Percentiles rank a stretch among this genome's conserved stretches.
These are phyloP conservation scores for Drosophila sordidapex DNA, from an alignment of 2,888 invertebrate species.

Conservation along the genomic window DNA sequence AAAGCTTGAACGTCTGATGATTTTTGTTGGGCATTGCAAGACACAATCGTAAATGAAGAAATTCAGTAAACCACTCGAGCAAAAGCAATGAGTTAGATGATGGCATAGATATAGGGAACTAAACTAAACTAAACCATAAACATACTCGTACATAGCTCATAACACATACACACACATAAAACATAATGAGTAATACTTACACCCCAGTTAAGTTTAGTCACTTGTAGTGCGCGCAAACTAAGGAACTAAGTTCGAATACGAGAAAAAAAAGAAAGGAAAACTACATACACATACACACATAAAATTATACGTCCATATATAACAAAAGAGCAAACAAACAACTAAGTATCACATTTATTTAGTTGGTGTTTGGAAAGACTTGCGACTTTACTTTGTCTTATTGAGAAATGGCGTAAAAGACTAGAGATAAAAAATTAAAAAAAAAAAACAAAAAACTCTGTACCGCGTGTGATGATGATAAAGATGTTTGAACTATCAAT, in stretches of 20 bases:
- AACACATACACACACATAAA: slow-evolving; percentile 13
- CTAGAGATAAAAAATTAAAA: slow-evolving; percentile 22
- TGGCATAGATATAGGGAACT: slow-evolving; percentile 30
- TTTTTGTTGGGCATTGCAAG: slow-evolving; percentile 80
- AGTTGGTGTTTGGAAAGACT: slow-evolving; percentile 65
- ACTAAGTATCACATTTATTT: slow-evolving; percentile 60
- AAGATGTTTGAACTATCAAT: slow-evolving; percentile 18
- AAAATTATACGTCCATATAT: slow-evolving; percentile 73
- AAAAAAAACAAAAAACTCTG: slow-evolving; percentile 11
- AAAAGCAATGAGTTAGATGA: slow-evolving; percentile 35
- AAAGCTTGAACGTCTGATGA: slow-evolving; percentile 77
- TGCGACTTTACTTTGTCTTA: slow-evolving; percentile 60
- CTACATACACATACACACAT: slow-evolving; percentile 49
- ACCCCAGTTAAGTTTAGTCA: slow-evolving; percentile 72
- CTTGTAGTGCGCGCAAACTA: slow-evolving; percentile 59
- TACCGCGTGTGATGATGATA: slow-evolving; percentile 20
- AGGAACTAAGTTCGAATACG: slow-evolving; percentile 70
- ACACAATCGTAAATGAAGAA: slow-evolving; percentile 74
- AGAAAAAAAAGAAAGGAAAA: slow-evolving; percentile 21
- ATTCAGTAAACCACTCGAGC: slow-evolving; percentile 35
- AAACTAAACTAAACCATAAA: slow-evolving; percentile 34
- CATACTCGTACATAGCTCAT: slow-evolving; percentile 44
- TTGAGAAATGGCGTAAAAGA: slow-evolving; percentile 35
- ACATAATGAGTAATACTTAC: slow-evolving; percentile 42
- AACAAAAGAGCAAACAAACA: slow-evolving; percentile 45